phyloP scores from a whole-genome alignment of 2,797 vertebrate genomes.

The Premnoplex brunnescens region DNA sequence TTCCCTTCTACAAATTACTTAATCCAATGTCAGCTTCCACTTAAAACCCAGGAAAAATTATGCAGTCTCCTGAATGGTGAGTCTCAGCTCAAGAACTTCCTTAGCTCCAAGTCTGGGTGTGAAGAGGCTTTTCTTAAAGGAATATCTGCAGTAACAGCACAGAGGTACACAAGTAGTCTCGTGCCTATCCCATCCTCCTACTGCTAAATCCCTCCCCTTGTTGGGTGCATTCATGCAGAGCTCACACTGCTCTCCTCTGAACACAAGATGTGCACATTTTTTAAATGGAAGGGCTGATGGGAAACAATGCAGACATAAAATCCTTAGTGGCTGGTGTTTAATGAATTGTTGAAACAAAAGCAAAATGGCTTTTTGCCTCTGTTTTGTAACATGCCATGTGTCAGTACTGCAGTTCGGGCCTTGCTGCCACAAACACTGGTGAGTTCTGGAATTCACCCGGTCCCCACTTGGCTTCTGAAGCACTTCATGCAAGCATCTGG shows the following conservation, averaged over 20 bases:
- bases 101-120: not conserved
- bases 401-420: not conserved
- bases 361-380: not conserved
- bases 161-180: not conserved
- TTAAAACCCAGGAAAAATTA: not conserved
- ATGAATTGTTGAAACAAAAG: not conserved
- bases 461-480: not conserved
- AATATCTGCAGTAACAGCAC: not conserved
- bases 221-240: not conserved
- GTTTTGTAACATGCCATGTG: not conserved
- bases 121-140: not conserved
- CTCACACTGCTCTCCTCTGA: not conserved
- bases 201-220: not conserved
- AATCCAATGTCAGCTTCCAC: not conserved
- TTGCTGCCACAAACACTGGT: not conserved
- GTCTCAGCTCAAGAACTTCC: not conserved
- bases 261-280: not conserved
- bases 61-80: not conserved
- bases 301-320: not conserved
- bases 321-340: not conserved
- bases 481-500: not conserved
- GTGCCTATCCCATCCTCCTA: not conserved
- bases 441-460: not conserved
- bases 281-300: not conserved
- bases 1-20: not conserved